phyloP scores from a whole-genome alignment of 2,888 invertebrate species.

The Acrobasis repandana region DNA sequence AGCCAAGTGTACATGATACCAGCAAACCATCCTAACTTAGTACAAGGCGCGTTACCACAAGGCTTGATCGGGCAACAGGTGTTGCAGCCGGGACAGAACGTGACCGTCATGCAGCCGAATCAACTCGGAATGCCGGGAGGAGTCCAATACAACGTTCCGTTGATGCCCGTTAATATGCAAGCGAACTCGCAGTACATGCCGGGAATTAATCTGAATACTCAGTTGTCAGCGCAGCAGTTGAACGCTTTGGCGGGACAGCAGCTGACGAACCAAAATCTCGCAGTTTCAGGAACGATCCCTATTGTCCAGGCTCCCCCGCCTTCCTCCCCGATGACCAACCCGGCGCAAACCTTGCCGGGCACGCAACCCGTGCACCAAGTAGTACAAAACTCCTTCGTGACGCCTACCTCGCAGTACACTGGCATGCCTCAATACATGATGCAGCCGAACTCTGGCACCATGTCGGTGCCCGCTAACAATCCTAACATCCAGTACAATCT shows the following conservation, averaged over 20 bases:
- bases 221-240: constrained; percentile 71
- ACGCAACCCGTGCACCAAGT: constrained; percentile 63
- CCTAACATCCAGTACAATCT: constrained; percentile 65
- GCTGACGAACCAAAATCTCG: constrained; percentile 56
- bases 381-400: constrained; percentile 62
- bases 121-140: constrained; percentile 70
- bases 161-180: constrained; percentile 75
- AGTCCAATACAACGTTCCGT: constrained; percentile 71
- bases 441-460: constrained; percentile 57
- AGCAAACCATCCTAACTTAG: constrained; percentile 64
- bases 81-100: constrained; percentile 69
- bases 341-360: constrained; percentile 52
- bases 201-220: constrained; percentile 69
- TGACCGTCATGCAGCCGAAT: constrained; percentile 76
- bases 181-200: constrained; percentile 70
- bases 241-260: constrained; percentile 72
- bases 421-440: constrained; percentile 71
- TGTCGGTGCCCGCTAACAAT: constrained; percentile 58
- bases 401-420: constrained; percentile 67
- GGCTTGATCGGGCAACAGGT: constrained; percentile 68
- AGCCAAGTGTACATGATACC: constrained; percentile 79
- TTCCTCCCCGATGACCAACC: constrained; percentile 57
- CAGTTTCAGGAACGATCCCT: constrained; percentile 62
- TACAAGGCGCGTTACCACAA: constrained; percentile 61
- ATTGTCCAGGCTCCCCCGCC: constrained; percentile 68